Evolutionary conservation across 2,113 vertebrate species (phyloP), one percentile per base, ranked within the genome.

Genomic region (Heterotis niloticus): DNA sequence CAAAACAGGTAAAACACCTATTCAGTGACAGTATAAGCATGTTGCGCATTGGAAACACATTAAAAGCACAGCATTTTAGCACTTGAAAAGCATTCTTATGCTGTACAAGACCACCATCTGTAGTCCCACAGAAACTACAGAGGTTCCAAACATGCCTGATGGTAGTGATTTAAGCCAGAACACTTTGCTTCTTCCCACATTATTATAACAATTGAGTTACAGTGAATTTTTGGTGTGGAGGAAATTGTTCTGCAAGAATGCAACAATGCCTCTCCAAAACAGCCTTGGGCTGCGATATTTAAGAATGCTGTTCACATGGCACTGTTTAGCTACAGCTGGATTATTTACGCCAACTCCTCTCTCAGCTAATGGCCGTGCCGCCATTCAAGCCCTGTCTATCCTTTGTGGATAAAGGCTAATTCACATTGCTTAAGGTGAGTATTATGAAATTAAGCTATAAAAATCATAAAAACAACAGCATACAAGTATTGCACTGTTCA

Each of bases 231-330:
- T 76, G 74, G 28, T 14, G 5, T 44, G 44, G n/a, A 65, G 76
- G 76, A 77, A 77, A 56, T 67, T 68, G 76, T 52, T 10, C n/a
- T 52, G 64, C 56, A 57, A 69, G 52, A 59, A 59, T 52, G 44
- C 51, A 66, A 71, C 66, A 71, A 69, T 78, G 69, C 16, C 77
- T 59, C 64, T 66, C 69, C 69, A 72, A 72, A 72, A 72, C 69
- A 72, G 29, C 75, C 62, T 13, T 5, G 28, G 29, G 75, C 75
- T 17, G 17, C 18, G 54, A 57, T 74, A 13, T 54, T 59, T 13
- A 74, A 74, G 72, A 74, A 54, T 26, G 28, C 23, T 26, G 64
- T n/a, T 69, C 76, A 69, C 44, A 69, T 78, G 76, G 65, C 51
- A 69, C 52, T 59, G 64, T 78, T 69, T 60, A 78, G 52, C 20